phyloP scores from a whole-genome alignment of 2,797 vertebrate species.

The Pangasius mekongensis region DNA sequence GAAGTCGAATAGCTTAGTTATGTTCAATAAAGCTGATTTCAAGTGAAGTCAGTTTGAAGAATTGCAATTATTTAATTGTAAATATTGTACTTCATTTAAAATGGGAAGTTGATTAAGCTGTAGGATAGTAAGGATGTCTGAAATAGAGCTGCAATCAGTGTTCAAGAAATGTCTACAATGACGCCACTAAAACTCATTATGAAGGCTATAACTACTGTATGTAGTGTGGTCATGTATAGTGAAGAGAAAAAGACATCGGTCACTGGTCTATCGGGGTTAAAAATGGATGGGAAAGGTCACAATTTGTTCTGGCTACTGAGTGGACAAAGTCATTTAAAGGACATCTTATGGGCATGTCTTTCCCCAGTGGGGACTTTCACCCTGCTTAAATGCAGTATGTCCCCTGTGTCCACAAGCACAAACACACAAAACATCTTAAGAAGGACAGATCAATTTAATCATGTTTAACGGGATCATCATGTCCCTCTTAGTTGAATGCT shows the following conservation, averaged over 20 bases:
- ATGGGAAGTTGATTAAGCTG: background rate
- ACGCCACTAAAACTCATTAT: background rate
- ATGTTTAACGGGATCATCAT: background rate
- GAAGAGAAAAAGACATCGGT: background rate
- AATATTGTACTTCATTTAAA: slow-evolving; percentile 1
- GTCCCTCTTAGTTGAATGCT: background rate
- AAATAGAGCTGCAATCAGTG: background rate
- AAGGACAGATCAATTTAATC: background rate
- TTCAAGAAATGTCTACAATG: background rate
- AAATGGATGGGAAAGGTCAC: background rate
- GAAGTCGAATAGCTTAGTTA: background rate
- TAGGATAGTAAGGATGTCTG: background rate
- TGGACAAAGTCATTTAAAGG: background rate
- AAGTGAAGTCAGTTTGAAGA: background rate
- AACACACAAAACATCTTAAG: background rate
- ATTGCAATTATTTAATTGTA: background rate
- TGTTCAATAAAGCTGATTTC: background rate
- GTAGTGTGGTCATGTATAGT: background rate
- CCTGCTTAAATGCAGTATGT: background rate
- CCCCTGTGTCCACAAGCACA: background rate
- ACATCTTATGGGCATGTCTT: slow-evolving; percentile 9
- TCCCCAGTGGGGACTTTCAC: background rate
- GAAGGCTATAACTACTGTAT: background rate
- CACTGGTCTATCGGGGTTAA: background rate
- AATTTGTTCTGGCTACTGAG: background rate